These are phyloP conservation scores for Gorsachius goisagi DNA, from an alignment of 2,113 vertebrate genomes.

Conservation along the genomic window DNA sequence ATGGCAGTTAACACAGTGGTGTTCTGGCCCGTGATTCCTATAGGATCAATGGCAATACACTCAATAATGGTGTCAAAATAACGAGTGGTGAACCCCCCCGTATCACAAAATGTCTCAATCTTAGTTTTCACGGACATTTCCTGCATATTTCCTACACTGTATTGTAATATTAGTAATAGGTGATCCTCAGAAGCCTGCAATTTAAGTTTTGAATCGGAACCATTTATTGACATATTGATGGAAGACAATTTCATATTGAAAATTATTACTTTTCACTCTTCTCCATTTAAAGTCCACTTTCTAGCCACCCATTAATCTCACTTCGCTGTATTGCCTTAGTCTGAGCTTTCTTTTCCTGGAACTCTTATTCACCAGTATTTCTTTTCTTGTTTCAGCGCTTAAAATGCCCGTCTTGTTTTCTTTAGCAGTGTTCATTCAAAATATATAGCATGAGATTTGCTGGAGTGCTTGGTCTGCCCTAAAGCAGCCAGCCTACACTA, in stretches of 20 bases:
- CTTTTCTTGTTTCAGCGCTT: background rate
- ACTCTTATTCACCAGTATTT: background rate
- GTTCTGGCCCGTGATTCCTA: background rate
- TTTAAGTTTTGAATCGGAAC: background rate
- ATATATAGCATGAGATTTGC: background rate
- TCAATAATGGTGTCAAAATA: rapidly evolving
- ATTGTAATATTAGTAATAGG: background rate
- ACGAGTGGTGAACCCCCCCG: background rate
- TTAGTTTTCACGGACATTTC: background rate
- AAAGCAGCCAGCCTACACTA: background rate
- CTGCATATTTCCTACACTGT: background rate
- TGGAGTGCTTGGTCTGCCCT: background rate
- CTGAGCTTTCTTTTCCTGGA: background rate
- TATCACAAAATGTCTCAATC: background rate
- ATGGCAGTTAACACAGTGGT: background rate
- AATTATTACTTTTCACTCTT: background rate
- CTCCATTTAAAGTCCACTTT: background rate
- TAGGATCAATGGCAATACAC: background rate
- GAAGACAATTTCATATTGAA: background rate
- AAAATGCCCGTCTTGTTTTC: background rate
- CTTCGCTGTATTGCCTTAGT: background rate
- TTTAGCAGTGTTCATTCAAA: background rate
- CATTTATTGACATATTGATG: background rate
- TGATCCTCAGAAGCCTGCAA: background rate
- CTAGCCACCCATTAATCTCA: background rate